phyloP scores from a whole-genome alignment of 2,888 invertebrate genomes.

The Terebella lapidaria region DNA sequence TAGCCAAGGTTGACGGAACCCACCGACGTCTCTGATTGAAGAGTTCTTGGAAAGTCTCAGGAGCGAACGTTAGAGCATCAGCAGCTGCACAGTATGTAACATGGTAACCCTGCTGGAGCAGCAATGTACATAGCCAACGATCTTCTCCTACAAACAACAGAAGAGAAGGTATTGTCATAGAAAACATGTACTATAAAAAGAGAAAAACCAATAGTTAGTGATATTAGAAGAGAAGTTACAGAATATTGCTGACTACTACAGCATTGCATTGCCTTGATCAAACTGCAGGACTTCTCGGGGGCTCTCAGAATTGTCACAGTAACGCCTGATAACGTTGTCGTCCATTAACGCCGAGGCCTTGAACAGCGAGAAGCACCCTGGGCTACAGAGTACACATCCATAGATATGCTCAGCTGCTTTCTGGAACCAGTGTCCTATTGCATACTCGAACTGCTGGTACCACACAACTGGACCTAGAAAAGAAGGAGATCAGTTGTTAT shows the following conservation, averaged over 20 bases:
- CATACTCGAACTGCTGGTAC: slow-evolving; percentile 99
- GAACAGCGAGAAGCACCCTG: slow-evolving; percentile 95
- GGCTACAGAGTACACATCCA: slow-evolving; percentile 97
- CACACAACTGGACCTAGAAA: slow-evolving; percentile 97
- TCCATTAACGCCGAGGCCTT: slow-evolving; percentile 97
- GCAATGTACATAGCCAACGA: slow-evolving; percentile 94
- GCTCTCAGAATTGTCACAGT: slow-evolving; percentile 84
- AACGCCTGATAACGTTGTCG: slow-evolving; percentile 96
- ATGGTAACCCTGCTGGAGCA: slow-evolving; percentile 93
- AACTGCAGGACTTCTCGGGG: slow-evolving; percentile 97
- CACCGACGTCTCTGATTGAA: slow-evolving; percentile 97
- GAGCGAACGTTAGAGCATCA: slow-evolving; percentile 96
- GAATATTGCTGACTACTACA: too few relatives aligned
- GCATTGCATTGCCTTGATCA: slow-evolving; percentile 97
- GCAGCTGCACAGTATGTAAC: slow-evolving; percentile 99
- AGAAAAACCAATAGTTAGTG: too few relatives aligned
- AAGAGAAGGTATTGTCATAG: too few relatives aligned
- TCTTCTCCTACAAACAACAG: slow-evolving; percentile 79
- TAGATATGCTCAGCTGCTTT: slow-evolving; percentile 99
- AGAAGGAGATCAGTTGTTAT: too few relatives aligned
- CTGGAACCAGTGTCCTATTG: slow-evolving; percentile 99
- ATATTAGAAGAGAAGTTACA: too few relatives aligned
- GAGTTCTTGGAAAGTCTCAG: slow-evolving; percentile 69
- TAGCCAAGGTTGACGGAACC: slow-evolving; percentile 98
- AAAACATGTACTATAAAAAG: too few relatives aligned